phyloP scores from a whole-genome alignment of 2,888 invertebrate genomes.

The Drosophila peninsularis region DNA sequence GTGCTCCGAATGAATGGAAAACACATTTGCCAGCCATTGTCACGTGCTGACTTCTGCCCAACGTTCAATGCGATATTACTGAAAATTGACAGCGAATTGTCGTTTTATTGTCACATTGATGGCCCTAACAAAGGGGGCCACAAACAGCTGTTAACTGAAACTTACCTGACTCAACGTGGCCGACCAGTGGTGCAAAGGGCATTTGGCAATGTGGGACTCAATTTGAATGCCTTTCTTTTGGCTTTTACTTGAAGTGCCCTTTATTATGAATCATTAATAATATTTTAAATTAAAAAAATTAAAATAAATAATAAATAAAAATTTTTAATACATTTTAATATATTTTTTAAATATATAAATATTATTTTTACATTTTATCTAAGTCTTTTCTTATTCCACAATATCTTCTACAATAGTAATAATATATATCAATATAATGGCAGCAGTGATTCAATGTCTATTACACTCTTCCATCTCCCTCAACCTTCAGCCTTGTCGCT shows the following conservation, averaged over 20 bases:
- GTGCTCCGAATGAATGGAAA: constrained; percentile 46
- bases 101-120: constrained; percentile 4
- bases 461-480: background rate
- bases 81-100: constrained; percentile 32
- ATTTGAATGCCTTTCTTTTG: background rate
- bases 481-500: background rate
- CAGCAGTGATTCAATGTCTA: background rate
- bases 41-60: constrained; percentile 67
- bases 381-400: no score
- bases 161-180: constrained; percentile 2
- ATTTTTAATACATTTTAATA: no score
- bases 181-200: background rate
- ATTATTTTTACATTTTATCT: no score
- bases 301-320: no score
- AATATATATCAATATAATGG: background rate
- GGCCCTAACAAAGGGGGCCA: background rate
- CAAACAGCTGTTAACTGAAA: constrained; percentile 13
- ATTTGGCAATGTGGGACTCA: background rate
- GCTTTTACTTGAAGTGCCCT: no score
- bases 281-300: no score
- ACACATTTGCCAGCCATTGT: constrained; percentile 65
- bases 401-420: no score
- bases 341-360: no score
- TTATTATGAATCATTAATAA: no score
- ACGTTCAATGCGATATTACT: constrained; percentile 29